phyloP scores from a whole-genome alignment of 2,113 vertebrate species.

The Nibea coibor region DNA sequence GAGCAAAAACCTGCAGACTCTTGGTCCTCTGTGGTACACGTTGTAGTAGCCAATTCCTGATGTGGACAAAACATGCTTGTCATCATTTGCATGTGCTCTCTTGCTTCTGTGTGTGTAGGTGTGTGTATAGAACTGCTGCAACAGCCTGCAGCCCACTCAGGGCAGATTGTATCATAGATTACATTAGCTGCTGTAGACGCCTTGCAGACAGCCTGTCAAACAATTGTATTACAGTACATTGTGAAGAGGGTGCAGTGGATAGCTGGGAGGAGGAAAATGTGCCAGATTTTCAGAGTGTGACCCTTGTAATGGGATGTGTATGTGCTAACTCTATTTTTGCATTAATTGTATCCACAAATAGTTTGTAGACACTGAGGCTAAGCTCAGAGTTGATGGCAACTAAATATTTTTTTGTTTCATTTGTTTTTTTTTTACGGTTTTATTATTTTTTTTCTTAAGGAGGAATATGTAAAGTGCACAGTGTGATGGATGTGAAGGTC shows the following conservation, averaged over 20 bases:
- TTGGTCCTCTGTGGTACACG: background rate
- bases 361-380: background rate
- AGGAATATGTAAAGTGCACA: too few relatives aligned
- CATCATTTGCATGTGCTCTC: constrained; percentile 31
- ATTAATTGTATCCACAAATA: background rate
- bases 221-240: constrained; percentile 17
- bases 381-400: background rate
- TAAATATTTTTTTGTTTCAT: background rate
- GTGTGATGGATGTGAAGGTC: too few relatives aligned
- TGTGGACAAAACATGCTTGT: constrained; percentile 29
- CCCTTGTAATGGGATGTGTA: background rate
- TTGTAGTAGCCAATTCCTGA: background rate
- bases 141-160: constrained; percentile 61
- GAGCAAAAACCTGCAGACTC: background rate
- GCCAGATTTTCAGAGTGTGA: constrained; percentile 2
- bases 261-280: constrained; percentile 3
- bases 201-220: constrained; percentile 50
- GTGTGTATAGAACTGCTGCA: constrained; percentile 57
- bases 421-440: background rate
- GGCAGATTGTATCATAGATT: constrained; percentile 67
- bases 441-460: too few relatives aligned
- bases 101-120: constrained; percentile 35
- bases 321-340: background rate
- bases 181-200: constrained; percentile 63
- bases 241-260: constrained; percentile 8